Evolutionary conservation across 2,113 vertebrate species (phyloP).

Genomic region (Rhinoderma darwinii): DNA sequence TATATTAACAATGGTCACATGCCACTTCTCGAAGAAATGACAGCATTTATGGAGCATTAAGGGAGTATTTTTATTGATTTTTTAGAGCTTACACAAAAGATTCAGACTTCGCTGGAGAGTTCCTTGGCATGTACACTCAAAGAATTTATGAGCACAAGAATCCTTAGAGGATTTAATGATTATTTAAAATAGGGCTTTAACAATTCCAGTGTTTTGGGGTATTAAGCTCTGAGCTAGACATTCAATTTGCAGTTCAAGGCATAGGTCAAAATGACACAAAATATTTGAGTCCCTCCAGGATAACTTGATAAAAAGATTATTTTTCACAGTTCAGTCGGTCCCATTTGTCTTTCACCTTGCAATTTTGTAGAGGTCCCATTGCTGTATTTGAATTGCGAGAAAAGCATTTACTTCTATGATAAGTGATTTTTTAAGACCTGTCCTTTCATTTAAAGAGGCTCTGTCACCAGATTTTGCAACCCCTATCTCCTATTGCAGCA

Average conservation of each 20-base stretch:
- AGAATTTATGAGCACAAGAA: slow-evolving; percentile 46
- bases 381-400: slow-evolving; percentile 15
- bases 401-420: background rate
- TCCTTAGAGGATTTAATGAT: slow-evolving; percentile 47
- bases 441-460: background rate
- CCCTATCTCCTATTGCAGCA: too few relatives aligned
- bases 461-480: too few relatives aligned
- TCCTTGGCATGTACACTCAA: slow-evolving; percentile 29
- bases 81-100: background rate
- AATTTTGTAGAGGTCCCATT: slow-evolving; percentile 28
- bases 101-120: slow-evolving; percentile 9
- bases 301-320: slow-evolving; percentile 26
- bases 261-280: slow-evolving; percentile 31
- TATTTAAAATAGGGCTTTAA: slow-evolving; percentile 38
- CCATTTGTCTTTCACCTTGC: slow-evolving; percentile 44
- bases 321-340: slow-evolving; percentile 35
- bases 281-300: slow-evolving; percentile 33
- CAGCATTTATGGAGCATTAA: background rate
- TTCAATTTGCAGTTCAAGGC: slow-evolving; percentile 43
- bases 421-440: slow-evolving; percentile 9
- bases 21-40: background rate
- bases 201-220: slow-evolving; percentile 34
- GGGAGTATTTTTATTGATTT: background rate
- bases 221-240: slow-evolving; percentile 45
- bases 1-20: background rate